Evolutionary conservation across 2,797 vertebrate species (phyloP), one percentile per base, ranked within the genome.

Genomic region (Varecia variegata): DNA sequence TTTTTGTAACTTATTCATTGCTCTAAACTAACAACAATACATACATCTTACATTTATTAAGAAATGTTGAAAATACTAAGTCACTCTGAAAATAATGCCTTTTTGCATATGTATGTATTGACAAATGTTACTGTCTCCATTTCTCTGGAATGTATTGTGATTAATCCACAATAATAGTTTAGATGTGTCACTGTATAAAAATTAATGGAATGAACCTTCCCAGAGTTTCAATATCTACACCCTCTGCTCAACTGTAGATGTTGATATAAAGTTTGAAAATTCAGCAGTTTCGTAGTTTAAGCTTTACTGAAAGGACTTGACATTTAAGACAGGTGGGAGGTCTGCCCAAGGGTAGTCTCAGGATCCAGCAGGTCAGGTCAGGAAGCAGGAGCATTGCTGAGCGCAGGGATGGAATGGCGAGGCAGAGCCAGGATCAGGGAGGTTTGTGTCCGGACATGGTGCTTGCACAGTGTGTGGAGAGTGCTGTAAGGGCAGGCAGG

Each of bases 21-120:
- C 79, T 96, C 84, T 97, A 94, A 81, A 50, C 68, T 85, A 94
- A 87, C 47, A 84, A 96, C 95, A 32, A 56, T 71, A 77, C 32
- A 50, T 71, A 71, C n/a, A 23, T 38, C 90, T 96, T 86, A 38
- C 27, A 71, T 83, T 96, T 77, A 50, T 47, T 94, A 65, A 71
- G 68, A 86, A 68, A 74, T 93, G 71, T 5, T 93, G 93, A 95
- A 96, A 97, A 88, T 70, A 56, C 65, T 35, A 10, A 93, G 35
- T 76, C 83, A 83, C 38, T 92, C 30, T 90, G 67, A 83, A 97
- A 77, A 80, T 62, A 91, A 0, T 70, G 74, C 62, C 83, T 96
- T 96, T 91, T 74, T 82, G 25, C 27, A 0, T 68, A 5, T 85
- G 7, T 38, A 4, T 65, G 1, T 90, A 35, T 62, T 32, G 56